These are phyloP conservation scores for Lepidothrix coronata DNA, from an alignment of 2,113 vertebrate genomes.

Conservation along the genomic window DNA sequence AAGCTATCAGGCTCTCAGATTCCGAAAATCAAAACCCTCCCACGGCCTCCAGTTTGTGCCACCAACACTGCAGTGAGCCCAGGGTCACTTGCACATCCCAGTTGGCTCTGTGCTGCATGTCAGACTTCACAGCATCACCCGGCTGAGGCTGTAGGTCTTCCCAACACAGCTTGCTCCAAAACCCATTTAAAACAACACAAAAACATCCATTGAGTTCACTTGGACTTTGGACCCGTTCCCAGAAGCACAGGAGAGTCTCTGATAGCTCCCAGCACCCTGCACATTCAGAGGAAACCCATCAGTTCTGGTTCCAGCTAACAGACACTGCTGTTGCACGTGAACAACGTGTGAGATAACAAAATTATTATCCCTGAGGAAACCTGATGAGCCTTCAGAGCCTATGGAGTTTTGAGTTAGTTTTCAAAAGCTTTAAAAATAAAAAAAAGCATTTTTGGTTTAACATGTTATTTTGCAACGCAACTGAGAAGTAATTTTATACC, in stretches of 20 bases:
- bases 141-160: neutral
- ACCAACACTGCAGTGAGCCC: accelerated
- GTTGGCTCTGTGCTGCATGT: neutral
- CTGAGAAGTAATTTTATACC: neutral
- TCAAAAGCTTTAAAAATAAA: neutral
- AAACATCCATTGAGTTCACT: neutral
- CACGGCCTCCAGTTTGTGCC: accelerated
- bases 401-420: neutral
- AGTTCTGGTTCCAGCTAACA: neutral
- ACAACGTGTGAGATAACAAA: neutral
- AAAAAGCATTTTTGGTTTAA: neutral
- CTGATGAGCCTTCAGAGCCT: accelerated
- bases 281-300: neutral
- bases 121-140: neutral
- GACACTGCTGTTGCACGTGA: neutral
- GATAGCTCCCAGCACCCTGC: neutral
- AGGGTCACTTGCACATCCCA: accelerated
- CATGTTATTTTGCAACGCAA: neutral
- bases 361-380: neutral
- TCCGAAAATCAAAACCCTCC: neutral
- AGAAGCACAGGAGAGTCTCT: neutral
- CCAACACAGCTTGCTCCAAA: neutral
- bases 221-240: neutral
- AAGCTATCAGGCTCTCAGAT: neutral
- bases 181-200: neutral